Conservation (phyloP, 2,113 vertebrate genomes). For the Condylura cristata region DNA sequence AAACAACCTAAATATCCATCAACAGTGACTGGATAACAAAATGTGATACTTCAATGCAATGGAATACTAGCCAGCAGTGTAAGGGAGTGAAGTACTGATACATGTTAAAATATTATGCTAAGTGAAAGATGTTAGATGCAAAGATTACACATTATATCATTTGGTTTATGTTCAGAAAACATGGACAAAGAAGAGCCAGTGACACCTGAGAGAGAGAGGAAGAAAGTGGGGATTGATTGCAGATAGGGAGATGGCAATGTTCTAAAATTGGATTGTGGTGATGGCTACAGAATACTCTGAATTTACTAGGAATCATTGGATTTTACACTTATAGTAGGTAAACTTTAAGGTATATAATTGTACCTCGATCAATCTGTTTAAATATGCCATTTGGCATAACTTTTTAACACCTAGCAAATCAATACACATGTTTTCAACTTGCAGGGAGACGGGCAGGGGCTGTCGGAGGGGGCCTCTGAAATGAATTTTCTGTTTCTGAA, state of each 20-base stretch:
- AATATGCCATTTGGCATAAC: background rate
- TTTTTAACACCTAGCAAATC: slow-evolving; percentile 12
- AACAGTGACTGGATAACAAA: background rate
- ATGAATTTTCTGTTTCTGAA: background rate
- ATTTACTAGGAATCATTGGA: background rate
- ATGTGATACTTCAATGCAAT: background rate
- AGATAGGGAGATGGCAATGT: background rate
- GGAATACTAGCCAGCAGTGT: background rate
- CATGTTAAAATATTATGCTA: background rate
- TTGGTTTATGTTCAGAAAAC: background rate
- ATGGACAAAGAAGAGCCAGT: background rate
- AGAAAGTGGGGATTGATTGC: background rate
- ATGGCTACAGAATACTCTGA: no score
- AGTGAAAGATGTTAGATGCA: background rate
- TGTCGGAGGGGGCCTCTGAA: background rate
- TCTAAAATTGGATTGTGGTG: background rate
- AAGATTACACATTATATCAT: background rate
- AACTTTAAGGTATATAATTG: background rate
- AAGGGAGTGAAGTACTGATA: background rate
- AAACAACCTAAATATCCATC: background rate
- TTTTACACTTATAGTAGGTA: background rate
- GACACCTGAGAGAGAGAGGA: background rate
- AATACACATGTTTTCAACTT: background rate
- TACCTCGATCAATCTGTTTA: background rate
- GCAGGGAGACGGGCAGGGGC: background rate